These are phyloP conservation scores for Natrix natrix DNA, from an alignment of 2,797 vertebrate species.

Conservation along the genomic window DNA sequence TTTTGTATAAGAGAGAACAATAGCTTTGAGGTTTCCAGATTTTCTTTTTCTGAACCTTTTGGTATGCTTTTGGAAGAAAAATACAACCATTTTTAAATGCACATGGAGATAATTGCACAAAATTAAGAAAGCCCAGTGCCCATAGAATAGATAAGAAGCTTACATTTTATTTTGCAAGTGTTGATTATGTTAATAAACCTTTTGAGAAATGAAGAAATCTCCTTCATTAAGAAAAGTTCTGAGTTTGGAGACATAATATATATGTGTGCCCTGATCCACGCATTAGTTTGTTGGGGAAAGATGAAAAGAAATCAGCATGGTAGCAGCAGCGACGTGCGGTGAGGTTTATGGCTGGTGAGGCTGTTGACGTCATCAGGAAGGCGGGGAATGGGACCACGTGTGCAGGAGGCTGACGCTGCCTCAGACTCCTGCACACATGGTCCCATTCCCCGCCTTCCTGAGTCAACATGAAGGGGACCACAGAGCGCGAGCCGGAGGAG, in stretches of 20 bases:
- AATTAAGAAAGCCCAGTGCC: not conserved
- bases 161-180: not conserved
- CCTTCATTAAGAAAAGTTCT: not conserved
- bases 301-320: not conserved
- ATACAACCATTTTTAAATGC: not conserved
- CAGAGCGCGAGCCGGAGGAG: too few relatives aligned
- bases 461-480: too few relatives aligned
- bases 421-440: too few relatives aligned
- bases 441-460: too few relatives aligned
- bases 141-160: not conserved
- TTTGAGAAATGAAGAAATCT: not conserved
- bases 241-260: not conserved
- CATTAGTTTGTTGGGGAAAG: not conserved
- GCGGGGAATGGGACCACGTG: too few relatives aligned
- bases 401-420: too few relatives aligned
- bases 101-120: not conserved
- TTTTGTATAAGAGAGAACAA: not conserved
- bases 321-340: too few relatives aligned
- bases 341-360: too few relatives aligned
- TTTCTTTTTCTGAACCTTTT: not conserved
- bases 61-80: not conserved
- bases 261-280: not conserved
- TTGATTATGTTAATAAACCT: not conserved
- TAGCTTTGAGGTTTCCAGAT: not conserved
- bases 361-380: too few relatives aligned